Conservation (phyloP, 2,888 invertebrate genomes). For the Hydropsyche betteni region DNA sequence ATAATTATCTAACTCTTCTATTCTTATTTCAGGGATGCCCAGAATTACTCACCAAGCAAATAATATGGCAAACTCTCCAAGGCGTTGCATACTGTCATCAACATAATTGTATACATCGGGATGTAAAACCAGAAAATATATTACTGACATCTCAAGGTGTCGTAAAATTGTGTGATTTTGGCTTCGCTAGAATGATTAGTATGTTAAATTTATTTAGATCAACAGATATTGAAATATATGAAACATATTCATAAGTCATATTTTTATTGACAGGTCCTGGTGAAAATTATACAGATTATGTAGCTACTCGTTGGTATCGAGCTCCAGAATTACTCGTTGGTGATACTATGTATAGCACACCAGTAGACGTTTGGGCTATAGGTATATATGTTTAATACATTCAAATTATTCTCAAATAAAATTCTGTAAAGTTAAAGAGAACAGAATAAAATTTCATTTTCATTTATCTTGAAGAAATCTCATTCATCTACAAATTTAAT, state of each 20-base stretch:
- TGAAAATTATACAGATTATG: conserved; percentile 99
- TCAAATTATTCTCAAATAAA: not conserved
- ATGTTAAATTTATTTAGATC: conserved; percentile 54
- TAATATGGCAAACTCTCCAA: conserved; percentile 94
- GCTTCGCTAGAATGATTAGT: conserved; percentile 96
- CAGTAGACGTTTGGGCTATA: conserved; percentile 99
- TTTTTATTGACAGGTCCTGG: conserved; percentile 76
- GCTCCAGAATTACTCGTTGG: conserved; percentile 97
- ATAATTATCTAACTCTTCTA: not conserved
- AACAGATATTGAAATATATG: not conserved
- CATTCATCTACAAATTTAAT: no score
- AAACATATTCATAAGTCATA: not conserved
- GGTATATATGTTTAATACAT: conserved; percentile 62
- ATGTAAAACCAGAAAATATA: conserved; percentile 99
- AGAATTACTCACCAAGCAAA: conserved; percentile 88
- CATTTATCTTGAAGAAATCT: no score
- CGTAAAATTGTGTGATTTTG: conserved; percentile 98
- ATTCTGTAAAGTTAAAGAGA: no score
- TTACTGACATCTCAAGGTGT: conserved; percentile 91
- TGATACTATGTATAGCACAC: conserved; percentile 90
- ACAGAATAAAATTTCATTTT: no score
- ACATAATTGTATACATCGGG: conserved; percentile 95
- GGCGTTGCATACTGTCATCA: conserved; percentile 97
- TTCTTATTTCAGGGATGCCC: conserved; percentile 77
- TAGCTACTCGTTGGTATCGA: conserved; percentile 98